These are phyloP conservation scores for Clitarchus hookeri DNA, from an alignment of 2,888 invertebrate genomes.

Conservation along the genomic window DNA sequence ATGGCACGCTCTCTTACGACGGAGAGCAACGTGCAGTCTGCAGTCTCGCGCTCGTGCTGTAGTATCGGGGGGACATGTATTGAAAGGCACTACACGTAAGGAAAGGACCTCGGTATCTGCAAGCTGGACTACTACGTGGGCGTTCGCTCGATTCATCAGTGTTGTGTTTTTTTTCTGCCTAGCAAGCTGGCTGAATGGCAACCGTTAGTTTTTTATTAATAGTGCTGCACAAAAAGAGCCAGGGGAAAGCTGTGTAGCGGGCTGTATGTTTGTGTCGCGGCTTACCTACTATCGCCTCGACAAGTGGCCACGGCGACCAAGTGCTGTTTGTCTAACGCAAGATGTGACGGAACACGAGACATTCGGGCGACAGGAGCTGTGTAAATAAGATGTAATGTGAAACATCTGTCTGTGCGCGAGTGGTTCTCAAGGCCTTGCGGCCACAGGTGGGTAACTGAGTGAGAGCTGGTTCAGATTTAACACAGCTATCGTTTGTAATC, in stretches of 20 bases:
- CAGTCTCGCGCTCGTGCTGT: no score
- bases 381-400: slow-evolving; percentile 12
- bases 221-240: slow-evolving; percentile 16
- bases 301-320: neutral
- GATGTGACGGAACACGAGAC: neutral
- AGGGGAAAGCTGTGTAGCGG: slow-evolving; percentile 15
- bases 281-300: neutral
- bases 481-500: neutral
- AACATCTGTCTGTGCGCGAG: neutral
- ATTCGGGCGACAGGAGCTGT: neutral
- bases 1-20: neutral
- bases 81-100: neutral
- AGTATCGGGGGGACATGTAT: neutral
- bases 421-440: slow-evolving; percentile 17
- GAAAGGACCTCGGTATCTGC: no score
- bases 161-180: neutral
- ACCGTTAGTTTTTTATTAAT: slow-evolving; percentile 24
- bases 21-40: neutral
- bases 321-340: neutral
- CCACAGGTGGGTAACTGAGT: slow-evolving; percentile 25
- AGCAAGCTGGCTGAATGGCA: slow-evolving; percentile 27
- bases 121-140: neutral
- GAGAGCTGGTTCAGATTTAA: neutral
- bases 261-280: neutral
- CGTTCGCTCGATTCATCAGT: neutral